Conservation (phyloP, 2,888 invertebrate species). For the Trissonchulus sp. region DNA sequence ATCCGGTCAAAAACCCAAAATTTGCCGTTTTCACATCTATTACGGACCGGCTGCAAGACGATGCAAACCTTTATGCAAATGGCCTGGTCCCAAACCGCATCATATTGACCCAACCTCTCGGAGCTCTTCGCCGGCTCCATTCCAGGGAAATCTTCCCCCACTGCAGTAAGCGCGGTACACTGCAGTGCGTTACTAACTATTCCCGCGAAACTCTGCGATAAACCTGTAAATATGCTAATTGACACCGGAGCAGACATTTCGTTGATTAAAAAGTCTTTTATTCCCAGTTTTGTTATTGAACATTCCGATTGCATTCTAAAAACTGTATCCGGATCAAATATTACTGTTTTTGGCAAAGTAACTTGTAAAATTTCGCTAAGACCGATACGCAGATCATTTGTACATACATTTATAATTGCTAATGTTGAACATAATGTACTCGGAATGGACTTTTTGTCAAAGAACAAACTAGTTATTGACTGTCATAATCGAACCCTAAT, state of each 20-base stretch:
- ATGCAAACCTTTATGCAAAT: background rate
- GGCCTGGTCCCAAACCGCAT: background rate
- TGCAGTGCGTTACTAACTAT: background rate
- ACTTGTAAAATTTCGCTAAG: background rate
- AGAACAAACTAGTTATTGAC: background rate
- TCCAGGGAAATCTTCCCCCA: background rate
- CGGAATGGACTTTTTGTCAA: background rate
- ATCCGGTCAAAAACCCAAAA: background rate
- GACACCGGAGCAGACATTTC: background rate
- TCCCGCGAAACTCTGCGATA: background rate
- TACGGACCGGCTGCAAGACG: background rate
- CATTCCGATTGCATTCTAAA: background rate
- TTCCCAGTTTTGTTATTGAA: background rate
- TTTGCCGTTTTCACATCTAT: background rate
- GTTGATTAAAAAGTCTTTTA: background rate
- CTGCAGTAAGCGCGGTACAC: conserved; percentile 1
- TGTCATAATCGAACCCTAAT: background rate
- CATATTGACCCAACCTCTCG: background rate
- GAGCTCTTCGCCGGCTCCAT: background rate
- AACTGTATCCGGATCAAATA: background rate
- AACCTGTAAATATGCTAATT: background rate
- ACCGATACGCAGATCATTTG: background rate
- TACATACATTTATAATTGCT: background rate
- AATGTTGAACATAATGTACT: background rate
- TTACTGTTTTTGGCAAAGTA: background rate